phyloP scores from a whole-genome alignment of 2,888 invertebrate species.

The Tipula lateralis region DNA sequence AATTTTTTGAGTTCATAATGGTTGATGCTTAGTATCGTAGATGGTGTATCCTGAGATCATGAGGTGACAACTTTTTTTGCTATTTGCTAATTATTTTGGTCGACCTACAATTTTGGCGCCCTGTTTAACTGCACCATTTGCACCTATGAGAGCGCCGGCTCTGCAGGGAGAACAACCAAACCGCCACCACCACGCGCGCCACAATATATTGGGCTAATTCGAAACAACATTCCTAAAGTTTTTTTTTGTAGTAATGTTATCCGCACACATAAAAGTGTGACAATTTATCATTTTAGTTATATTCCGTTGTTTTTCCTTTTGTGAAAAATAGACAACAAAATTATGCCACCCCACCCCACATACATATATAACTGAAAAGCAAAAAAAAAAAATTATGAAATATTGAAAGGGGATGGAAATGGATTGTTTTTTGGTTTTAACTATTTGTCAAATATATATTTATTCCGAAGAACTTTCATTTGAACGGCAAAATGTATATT shows the following conservation, averaged over 20 bases:
- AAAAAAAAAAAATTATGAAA: background rate
- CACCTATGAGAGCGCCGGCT: background rate
- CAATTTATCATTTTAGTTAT: conserved; percentile 13
- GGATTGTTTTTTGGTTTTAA: conserved; percentile 24
- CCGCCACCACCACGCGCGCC: too few species aligned
- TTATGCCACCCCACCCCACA: background rate
- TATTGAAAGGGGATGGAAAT: conserved; percentile 24
- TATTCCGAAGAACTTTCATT: conserved; percentile 13
- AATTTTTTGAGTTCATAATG: too few species aligned
- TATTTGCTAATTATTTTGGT: background rate
- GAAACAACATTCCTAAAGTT: background rate
- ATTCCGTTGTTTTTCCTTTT: background rate
- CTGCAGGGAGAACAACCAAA: background rate
- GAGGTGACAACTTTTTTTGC: too few species aligned
- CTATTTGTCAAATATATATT: conserved; percentile 14
- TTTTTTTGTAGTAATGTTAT: conserved; percentile 13
- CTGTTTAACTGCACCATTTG: too few species aligned
- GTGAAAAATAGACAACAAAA: conserved; percentile 15
- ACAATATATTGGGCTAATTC: conserved; percentile 2
- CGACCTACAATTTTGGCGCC: background rate
- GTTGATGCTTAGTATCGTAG: too few species aligned
- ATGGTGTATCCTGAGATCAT: too few species aligned
- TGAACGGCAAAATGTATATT: background rate
- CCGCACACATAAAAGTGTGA: conserved; percentile 24
- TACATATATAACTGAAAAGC: background rate